Conservation (phyloP, 2,797 vertebrate species). For the Hyperoplus lanceolatus region DNA sequence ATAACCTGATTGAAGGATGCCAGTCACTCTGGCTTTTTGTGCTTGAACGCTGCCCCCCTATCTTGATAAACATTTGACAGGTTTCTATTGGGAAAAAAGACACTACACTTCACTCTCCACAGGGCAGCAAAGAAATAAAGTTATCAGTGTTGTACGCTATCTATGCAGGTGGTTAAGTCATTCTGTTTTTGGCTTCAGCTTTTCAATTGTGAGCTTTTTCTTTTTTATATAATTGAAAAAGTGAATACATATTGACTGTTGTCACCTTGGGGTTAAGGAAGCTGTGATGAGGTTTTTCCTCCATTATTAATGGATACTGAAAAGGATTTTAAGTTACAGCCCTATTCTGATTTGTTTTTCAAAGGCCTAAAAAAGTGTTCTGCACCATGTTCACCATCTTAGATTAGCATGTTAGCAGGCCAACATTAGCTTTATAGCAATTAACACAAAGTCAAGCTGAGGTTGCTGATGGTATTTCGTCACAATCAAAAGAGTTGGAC, state of each 20-base stretch:
- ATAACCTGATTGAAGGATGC: conserved; percentile 44
- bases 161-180: neutral
- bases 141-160: neutral
- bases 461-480: neutral
- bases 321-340: neutral
- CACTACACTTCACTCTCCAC: conserved; percentile 18
- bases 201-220: neutral
- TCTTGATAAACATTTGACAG: conserved; percentile 59
- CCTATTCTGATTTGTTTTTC: neutral
- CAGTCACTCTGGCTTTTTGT: conserved; percentile 49
- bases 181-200: neutral
- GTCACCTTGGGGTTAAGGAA: neutral
- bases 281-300: neutral
- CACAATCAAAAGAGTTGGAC: neutral
- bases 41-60: conserved; percentile 18
- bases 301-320: neutral
- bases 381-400: neutral
- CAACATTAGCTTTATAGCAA: neutral
- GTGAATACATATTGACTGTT: neutral
- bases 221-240: neutral
- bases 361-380: neutral
- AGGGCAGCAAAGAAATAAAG: conserved; percentile 9
- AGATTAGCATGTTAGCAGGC: neutral
- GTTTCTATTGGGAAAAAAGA: conserved; percentile 42
- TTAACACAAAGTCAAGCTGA: neutral